Evolutionary conservation across 2,888 invertebrate species (phyloP), one percentile per base, ranked within the genome.

Genomic region (Orthosia gothica): DNA sequence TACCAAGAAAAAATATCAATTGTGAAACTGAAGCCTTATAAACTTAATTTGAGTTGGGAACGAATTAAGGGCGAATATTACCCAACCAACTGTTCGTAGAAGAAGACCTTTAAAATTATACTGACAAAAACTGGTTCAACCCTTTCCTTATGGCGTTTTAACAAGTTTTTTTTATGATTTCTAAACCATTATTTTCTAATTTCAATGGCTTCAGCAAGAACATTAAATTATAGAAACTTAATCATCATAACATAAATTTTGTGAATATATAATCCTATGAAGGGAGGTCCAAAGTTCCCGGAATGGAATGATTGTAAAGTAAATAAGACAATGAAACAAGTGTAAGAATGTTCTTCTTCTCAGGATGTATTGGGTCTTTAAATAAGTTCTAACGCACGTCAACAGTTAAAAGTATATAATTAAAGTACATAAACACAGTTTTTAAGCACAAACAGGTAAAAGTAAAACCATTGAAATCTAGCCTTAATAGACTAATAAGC

Each of bases 21-120:
- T 76, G 20, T 23, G 12, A 77, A 26, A 18, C n/a, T 12, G 83
- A 78, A 78, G 32, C 18, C 83, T 0, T 77, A 78, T 23, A 77
- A 77, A 77, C 55, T 77, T 58, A 1, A 64, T 77, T 75, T 57
- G 13, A 77, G 23, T 82, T 57, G 4, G 13, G 55, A 82, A 62
- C 18, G 1, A 52, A 77, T 76, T 61, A 23, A n/a, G 61, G 23
- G 50, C 11, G 13, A 62, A 26, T 52, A 23, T 77, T 68, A 77
- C 47, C 20, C 67, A 61, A 76, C 54, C 65, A 61, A 55, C 45
- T 57, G 50, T 67, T 67, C 40, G 2, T 18, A 5, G 55, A 82
- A 82, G 55, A 76, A 67, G 9, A 18, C 65, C 32, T 23, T 18
- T 3, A 54, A 74, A 76, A 40, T 70, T 61, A 54, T n/a, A 55